Conservation (phyloP, 2,113 vertebrate genomes). For the Mobula birostris region DNA sequence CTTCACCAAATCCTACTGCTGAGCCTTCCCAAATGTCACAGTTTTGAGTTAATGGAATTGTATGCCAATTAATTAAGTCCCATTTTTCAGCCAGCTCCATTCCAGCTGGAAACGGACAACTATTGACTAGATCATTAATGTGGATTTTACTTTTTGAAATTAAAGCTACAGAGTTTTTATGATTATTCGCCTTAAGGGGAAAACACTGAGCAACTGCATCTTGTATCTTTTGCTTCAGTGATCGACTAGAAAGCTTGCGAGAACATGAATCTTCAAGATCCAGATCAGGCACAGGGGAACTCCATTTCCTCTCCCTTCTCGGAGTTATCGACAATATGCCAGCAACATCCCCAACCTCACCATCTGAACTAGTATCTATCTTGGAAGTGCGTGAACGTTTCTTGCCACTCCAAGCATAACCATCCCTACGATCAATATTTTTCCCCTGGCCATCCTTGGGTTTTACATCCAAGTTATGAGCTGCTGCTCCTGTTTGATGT, state of each 20-base stretch:
- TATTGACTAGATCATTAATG: constrained; percentile 88
- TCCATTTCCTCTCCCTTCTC: constrained; percentile 76
- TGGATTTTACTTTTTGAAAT: constrained; percentile 89
- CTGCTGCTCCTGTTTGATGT: constrained; percentile 64
- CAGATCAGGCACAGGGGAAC: constrained; percentile 66
- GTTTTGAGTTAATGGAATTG: constrained; percentile 53
- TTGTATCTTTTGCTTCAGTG: constrained; percentile 88
- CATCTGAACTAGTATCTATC: constrained; percentile 57
- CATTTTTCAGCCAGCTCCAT: constrained; percentile 86
- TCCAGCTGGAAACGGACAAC: constrained; percentile 83
- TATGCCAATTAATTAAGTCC: constrained; percentile 86
- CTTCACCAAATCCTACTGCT: constrained; percentile 51
- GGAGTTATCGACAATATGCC: constrained; percentile 58
- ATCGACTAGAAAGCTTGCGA: constrained; percentile 74
- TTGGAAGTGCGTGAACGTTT: constrained; percentile 76
- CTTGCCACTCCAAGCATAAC: constrained; percentile 83
- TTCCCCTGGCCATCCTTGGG: constrained; percentile 83
- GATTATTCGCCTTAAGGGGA: constrained; percentile 76
- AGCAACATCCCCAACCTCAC: constrained; percentile 47
- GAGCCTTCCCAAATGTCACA: constrained; percentile 55
- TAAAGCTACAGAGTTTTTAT: constrained; percentile 65
- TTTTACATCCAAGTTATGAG: constrained; percentile 66
- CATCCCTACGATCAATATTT: constrained; percentile 79
- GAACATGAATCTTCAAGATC: constrained; percentile 70
- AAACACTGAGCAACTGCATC: constrained; percentile 92